A percentile compares a stretch with the other conserved stretches of the same genome.
Evolutionary conservation across 2,888 invertebrate genomes (phyloP).

Genomic region (Hyposoter didymator): DNA sequence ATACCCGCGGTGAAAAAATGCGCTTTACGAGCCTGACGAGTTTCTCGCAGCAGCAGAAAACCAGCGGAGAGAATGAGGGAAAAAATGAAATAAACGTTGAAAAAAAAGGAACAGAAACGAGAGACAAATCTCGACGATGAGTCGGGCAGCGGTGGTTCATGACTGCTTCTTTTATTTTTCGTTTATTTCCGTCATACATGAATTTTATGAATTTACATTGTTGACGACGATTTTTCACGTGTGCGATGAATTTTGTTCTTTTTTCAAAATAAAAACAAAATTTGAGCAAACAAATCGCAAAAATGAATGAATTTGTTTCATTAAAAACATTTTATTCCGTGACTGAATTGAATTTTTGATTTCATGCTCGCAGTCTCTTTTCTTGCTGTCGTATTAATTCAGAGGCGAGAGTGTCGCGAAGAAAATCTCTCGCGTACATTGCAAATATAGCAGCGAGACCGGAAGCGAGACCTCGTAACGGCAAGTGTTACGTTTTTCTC

Average conservation of each 20-base stretch:
- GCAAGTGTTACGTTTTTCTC: slow-evolving; percentile 50
- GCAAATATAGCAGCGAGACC: slow-evolving; percentile 32
- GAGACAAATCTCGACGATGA: slow-evolving; percentile 51
- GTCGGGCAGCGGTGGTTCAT: slow-evolving; percentile 47
- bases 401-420: background rate
- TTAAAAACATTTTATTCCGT: background rate
- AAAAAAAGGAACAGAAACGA: slow-evolving; percentile 7
- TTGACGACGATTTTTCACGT: slow-evolving; percentile 16
- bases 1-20: slow-evolving; percentile 74
- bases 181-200: slow-evolving; percentile 28
- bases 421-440: slow-evolving; percentile 21
- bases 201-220: slow-evolving; percentile 40
- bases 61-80: slow-evolving; percentile 44
- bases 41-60: slow-evolving; percentile 57
- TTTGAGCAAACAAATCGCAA: background rate
- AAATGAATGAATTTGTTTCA: background rate
- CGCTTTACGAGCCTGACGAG: slow-evolving; percentile 74
- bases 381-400: background rate
- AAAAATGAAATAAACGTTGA: slow-evolving; percentile 42
- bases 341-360: background rate
- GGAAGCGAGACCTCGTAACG: slow-evolving; percentile 57
- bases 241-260: slow-evolving; percentile 19
- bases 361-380: background rate
- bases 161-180: background rate
- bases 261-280: background rate